Evolutionary conservation across 2,113 vertebrate genomes (phyloP).

Genomic region (Barnardius zonarius): DNA sequence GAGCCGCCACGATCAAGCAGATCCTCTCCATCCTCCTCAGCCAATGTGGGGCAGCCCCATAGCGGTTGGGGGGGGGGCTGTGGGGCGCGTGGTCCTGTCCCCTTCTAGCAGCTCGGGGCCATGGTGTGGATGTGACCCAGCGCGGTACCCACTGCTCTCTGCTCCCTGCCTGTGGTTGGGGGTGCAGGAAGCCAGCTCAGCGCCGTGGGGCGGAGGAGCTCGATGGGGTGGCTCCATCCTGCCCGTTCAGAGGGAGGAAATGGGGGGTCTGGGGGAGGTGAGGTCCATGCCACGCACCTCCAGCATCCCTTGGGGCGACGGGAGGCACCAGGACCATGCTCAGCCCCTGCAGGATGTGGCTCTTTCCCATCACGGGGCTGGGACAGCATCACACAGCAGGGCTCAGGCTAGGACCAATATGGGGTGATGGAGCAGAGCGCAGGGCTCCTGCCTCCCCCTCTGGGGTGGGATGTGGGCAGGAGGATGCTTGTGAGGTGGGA

Average conservation of each 20-base stretch:
- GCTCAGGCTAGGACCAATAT: not conserved
- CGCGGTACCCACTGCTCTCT: not conserved
- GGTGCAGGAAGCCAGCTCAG: slow-evolving; percentile 68
- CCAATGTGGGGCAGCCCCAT: not conserved
- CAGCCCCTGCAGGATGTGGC: rapidly evolving
- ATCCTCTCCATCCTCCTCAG: slow-evolving; percentile 12
- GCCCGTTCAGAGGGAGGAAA: rapidly evolving
- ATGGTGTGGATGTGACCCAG: not conserved
- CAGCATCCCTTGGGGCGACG: rapidly evolving
- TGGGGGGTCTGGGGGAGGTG: rapidly evolving
- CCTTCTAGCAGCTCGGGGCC: not conserved
- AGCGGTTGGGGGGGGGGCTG: not conserved
- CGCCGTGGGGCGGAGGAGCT: not conserved
- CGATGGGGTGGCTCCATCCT: not conserved
- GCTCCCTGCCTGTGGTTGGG: slow-evolving; percentile 42
- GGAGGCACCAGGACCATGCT: not conserved
- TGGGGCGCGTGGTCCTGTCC: not conserved
- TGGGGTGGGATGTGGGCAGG: not conserved
- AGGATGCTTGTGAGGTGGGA: not conserved
- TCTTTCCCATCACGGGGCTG: not conserved
- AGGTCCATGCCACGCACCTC: rapidly evolving
- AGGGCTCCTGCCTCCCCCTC: not conserved
- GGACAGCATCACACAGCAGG: not conserved
- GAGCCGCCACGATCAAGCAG: not conserved
- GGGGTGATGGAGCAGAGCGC: not conserved